Conservation (phyloP, 2,113 vertebrate genomes). For the Struthidea cinerea region DNA sequence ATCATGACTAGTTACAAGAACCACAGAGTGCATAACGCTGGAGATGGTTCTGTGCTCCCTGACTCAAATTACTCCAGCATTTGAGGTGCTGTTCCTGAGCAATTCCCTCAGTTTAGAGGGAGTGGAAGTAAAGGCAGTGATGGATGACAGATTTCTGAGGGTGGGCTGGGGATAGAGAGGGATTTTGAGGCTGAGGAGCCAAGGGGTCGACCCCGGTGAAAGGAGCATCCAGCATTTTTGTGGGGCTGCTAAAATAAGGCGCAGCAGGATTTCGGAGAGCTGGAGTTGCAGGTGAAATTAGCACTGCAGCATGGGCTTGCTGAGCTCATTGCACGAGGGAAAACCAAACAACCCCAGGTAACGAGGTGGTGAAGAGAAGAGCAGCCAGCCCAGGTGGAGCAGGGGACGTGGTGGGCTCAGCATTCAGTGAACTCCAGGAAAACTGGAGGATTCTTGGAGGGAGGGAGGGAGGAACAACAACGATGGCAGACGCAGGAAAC, state of each 20-base stretch:
- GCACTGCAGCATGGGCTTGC: background rate
- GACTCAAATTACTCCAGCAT: background rate
- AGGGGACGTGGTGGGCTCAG: background rate
- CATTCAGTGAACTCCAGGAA: background rate
- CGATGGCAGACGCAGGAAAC: background rate
- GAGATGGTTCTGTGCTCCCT: background rate
- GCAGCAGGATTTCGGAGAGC: background rate
- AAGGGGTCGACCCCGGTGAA: background rate
- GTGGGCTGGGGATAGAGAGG: background rate
- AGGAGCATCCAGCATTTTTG: background rate
- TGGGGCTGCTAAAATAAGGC: background rate
- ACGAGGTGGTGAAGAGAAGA: background rate
- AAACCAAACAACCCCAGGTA: rapidly evolving
- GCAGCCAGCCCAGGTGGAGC: background rate
- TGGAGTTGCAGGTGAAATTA: background rate
- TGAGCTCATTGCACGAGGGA: background rate
- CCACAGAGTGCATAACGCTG: rapidly evolving
- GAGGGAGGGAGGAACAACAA: background rate
- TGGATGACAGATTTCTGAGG: background rate
- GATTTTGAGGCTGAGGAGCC: background rate
- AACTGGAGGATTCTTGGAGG: background rate
- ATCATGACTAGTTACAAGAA: rapidly evolving
- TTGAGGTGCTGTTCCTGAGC: rapidly evolving
- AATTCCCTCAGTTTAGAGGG: background rate
- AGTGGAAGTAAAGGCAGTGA: background rate